Base-by-base conservation (phyloP, 2,113 vertebrate species). In the Rynchops niger region DNA sequence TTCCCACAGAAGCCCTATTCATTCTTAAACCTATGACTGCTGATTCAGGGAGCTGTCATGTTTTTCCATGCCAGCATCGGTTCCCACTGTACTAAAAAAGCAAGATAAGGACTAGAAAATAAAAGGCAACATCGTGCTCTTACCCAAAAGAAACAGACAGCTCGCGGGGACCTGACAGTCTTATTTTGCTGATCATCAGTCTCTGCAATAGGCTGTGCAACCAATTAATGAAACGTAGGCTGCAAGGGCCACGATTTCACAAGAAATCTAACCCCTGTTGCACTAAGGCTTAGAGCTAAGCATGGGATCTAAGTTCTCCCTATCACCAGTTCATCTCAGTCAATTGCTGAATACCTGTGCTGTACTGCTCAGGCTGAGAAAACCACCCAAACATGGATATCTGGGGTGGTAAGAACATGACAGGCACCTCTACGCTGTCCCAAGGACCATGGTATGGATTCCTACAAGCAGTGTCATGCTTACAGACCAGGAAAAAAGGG, bases 1-100 rank as follows among this genome's bases (percentile, higher is more conserved):
- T 93, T 95, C 83, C 91, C 88, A 52, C 53, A 76, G 80, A 95
- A 95, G 81, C 58, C 32, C 83, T 93, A 87, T 89, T 94, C 86
- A 66, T 95, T 91, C 80, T 89, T 82, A 94, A 53, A 84, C 43
- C 88, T 82, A 5, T 56, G 88, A 84, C 73, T 96, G 94, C 93
- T 97, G 96, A 93, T 47, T 95, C 94, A 95, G 97, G 86, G 70
- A 95, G 65, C 91, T 89, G 93, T 95, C 91, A 58, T 26, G 65
- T 61, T 94, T 92, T 85, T 74, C 83, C 49, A 82, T 18, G 45
- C 83, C 73, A 69, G 73, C 52, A 21, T 59, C 9, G 0, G 76
- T 42, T 92, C 95, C 45, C 34, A 26, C 65, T 19, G 12, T 43
- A 79, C 83, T 76, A 73, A 82, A 93, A 90, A 84, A n/a, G 42